A percentile compares a stretch with the other conserved stretches of the same genome.
Conservation (phyloP, 2,888 invertebrate species). For the Dinocampus coccinellae region DNA sequence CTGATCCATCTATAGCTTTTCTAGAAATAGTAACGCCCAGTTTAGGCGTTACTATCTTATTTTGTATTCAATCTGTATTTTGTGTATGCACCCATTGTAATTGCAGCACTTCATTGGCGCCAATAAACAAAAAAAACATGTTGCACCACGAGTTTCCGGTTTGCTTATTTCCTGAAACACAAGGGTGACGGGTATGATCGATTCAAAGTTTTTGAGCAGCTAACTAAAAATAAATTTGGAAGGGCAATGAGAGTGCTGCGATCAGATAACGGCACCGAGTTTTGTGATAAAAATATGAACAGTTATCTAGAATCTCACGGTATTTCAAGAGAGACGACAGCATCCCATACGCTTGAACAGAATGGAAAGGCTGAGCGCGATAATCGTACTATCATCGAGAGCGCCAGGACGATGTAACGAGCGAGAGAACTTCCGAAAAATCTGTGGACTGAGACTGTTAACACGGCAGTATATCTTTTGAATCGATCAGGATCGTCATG, state of each 20-base stretch:
- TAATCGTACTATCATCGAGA: conserved; percentile 36
- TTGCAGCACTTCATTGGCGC: too few species aligned
- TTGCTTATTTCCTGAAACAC: conserved; percentile 38
- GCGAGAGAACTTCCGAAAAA: conserved; percentile 18
- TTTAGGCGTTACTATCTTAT: too few species aligned
- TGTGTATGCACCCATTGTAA: too few species aligned
- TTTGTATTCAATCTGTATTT: too few species aligned
- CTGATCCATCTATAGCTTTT: too few species aligned
- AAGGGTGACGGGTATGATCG: conserved; percentile 34
- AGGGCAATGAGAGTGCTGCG: conserved; percentile 37
- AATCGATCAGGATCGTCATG: conserved; percentile 24
- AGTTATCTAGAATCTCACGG: conserved; percentile 40
- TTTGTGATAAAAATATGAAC: conserved; percentile 38
- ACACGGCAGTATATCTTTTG: conserved; percentile 34
- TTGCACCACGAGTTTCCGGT: conserved; percentile 37
- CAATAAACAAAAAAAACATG: too few species aligned
- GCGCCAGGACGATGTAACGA: conserved; percentile 32
- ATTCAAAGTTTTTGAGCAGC: conserved; percentile 36
- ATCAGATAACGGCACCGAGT: conserved; percentile 47
- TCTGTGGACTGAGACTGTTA: conserved; percentile 34
- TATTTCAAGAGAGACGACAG: conserved; percentile 30
- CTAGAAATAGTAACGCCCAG: too few species aligned
- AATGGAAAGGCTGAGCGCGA: conserved; percentile 34
- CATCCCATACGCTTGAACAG: conserved; percentile 38
- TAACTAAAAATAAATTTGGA: conserved; percentile 21